Evolutionary conservation across 2,888 invertebrate species (phyloP), one percentile per base, ranked within the genome.

Genomic region (Microctonus aethiopoides): DNA sequence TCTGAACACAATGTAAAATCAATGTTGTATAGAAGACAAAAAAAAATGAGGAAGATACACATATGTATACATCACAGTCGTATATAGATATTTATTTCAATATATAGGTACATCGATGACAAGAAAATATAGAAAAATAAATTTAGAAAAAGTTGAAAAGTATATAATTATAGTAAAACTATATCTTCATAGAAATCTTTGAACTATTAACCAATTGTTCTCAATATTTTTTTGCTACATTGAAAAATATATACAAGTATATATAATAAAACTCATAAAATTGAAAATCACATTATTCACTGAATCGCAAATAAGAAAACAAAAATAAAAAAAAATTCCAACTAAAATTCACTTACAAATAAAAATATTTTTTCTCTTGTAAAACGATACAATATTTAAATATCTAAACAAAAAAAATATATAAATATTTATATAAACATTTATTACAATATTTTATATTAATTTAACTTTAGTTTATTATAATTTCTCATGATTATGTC

Each of bases 1-100:
- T 26, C 34, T 57, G 66, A 67, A 67, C 61, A 52, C 65, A 66
- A 66, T 61, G 59, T 61, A 67, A 67, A 70, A 62, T 65, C 51
- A 52, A 11, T 32, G 56, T 24, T 61, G 24, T 61, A 61, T 41
- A 59, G 20, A 59, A 39, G 20, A 59, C n/a, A 34, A 46, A 68
- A 68, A 71, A 22, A 60, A 16, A 32, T 64, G 34, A 11, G 22
- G 6, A 32, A 20, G 16, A 54, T 13, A 46, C 1, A 36, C 13
- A n/a, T n/a, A n/a, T n/a, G n/a, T n/a, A n/a, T n/a, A n/a, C n/a
- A n/a, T 16, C 13, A 36, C 22, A 26, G 36, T 61, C 16, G n/a
- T 54, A 56, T 9, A 51, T 24, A 24, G n/a, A 16, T 32, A 61
- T 51, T 52, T 32, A 61, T 59, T 46, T n/a, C n/a, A n/a, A n/a